These are phyloP conservation scores for Peromyscus nudipes DNA, from an alignment of 2,797 vertebrate genomes.

Conservation along the genomic window DNA sequence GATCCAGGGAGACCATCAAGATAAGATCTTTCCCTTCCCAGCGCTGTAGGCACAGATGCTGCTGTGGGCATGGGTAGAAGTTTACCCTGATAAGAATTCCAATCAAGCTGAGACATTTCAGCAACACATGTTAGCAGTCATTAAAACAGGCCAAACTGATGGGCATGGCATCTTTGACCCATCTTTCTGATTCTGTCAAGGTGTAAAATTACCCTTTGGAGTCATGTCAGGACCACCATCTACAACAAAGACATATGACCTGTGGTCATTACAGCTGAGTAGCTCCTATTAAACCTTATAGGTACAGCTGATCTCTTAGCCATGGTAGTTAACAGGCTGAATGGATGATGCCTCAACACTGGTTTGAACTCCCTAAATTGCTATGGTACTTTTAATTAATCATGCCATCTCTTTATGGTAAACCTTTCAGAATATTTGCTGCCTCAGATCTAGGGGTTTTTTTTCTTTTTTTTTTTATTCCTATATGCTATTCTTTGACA, in stretches of 20 bases:
- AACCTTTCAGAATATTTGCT: background rate
- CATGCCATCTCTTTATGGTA: background rate
- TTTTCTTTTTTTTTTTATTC: background rate
- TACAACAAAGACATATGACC: background rate
- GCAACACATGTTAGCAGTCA: background rate
- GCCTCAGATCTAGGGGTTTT: background rate
- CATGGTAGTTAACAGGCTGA: background rate
- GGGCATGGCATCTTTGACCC: background rate
- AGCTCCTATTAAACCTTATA: background rate
- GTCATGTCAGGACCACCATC: background rate
- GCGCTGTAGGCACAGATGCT: background rate
- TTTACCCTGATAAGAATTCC: constrained; percentile 7
- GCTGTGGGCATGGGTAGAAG: background rate
- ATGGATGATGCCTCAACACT: fast-evolving
- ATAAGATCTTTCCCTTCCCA: background rate
- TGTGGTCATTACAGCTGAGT: background rate
- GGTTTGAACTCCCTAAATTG: background rate
- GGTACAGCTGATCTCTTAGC: background rate
- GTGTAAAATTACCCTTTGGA: background rate
- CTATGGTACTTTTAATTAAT: background rate
- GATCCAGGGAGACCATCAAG: background rate
- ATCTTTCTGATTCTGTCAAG: background rate
- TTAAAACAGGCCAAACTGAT: background rate
- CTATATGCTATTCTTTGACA: background rate
- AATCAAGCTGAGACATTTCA: constrained; percentile 27